A percentile compares a stretch with the other conserved stretches of the same genome.
Conservation (phyloP, 2,113 vertebrate genomes). For the Oryzias melastigma region DNA sequence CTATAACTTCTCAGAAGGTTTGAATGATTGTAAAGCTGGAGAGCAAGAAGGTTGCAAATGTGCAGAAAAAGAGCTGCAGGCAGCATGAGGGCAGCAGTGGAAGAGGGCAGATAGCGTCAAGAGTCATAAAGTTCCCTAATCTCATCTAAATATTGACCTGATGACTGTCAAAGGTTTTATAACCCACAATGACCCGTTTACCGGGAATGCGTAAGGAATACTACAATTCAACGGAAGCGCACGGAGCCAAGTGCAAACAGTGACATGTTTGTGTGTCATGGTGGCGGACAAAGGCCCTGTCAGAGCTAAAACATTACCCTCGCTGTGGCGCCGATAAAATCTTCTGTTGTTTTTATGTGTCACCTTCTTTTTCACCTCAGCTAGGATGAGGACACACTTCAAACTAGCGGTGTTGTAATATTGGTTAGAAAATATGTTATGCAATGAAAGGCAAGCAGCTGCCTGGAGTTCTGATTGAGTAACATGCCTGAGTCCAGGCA, state of each 20-base stretch:
- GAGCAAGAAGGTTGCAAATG: too few species aligned
- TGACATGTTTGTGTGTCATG: slow-evolving; percentile 4
- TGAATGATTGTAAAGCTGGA: too few species aligned
- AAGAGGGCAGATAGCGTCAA: not conserved
- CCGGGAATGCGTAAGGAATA: slow-evolving; percentile 5
- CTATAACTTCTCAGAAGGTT: too few species aligned
- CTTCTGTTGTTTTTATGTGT: not conserved
- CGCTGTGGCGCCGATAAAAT: not conserved
- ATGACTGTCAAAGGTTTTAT: slow-evolving; percentile 25
- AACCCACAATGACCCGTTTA: slow-evolving; percentile 11
- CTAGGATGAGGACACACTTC: not conserved
- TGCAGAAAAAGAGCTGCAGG: not conserved
- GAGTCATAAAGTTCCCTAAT: slow-evolving; percentile 22
- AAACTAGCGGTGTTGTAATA: not conserved
- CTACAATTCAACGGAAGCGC: not conserved
- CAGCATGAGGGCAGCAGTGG: not conserved
- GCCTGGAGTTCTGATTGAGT: slow-evolving; percentile 46
- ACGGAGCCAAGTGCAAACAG: not conserved
- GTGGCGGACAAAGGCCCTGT: not conserved
- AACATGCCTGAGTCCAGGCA: slow-evolving; percentile 33
- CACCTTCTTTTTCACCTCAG: not conserved
- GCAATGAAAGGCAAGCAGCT: slow-evolving; percentile 45
- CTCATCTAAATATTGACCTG: slow-evolving; percentile 39
- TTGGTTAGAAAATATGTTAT: slow-evolving; percentile 36
- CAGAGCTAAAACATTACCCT: not conserved